Conservation (phyloP, 30 jellyfish, hydroid and myxozoan species). For the Hydra vulgaris region DNA sequence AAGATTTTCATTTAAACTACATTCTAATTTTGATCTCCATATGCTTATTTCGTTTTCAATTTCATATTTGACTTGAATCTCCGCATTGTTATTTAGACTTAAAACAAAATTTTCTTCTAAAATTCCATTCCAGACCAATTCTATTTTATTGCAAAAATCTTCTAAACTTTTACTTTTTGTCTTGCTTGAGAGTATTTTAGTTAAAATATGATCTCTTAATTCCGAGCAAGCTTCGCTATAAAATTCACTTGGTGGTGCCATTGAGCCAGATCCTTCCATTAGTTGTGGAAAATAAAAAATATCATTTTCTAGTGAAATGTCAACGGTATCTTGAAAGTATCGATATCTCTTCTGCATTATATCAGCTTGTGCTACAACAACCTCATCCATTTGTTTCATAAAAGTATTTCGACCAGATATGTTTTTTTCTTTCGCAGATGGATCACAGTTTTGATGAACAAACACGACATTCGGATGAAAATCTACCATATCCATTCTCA, state of each 20-base stretch:
- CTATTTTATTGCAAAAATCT: background rate
- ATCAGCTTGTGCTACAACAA: background rate
- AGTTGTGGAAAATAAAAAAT: constrained; percentile 3
- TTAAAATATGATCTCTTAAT: no score
- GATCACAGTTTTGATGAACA: constrained; percentile 16
- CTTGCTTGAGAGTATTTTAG: no score
- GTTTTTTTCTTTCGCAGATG: background rate
- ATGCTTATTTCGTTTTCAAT: constrained; percentile 1
- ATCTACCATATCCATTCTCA: constrained; percentile 19
- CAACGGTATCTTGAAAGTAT: background rate
- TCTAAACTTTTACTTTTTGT: no score
- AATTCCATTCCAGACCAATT: background rate
- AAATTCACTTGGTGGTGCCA: no score
- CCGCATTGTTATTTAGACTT: background rate
- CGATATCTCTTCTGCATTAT: background rate
- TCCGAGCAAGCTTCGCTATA: no score
- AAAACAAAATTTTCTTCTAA: constrained; percentile 5
- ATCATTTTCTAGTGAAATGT: constrained; percentile 1
- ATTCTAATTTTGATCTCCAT: background rate
- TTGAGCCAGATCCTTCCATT: no score
- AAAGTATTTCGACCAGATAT: background rate
- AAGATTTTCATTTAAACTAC: no score
- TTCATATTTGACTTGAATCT: background rate
- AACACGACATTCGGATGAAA: constrained; percentile 7
- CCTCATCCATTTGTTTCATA: constrained; percentile 5